These are phyloP conservation scores for Euura lappo DNA, from an alignment of 1,140 invertebrate species.

Conservation along the genomic window DNA sequence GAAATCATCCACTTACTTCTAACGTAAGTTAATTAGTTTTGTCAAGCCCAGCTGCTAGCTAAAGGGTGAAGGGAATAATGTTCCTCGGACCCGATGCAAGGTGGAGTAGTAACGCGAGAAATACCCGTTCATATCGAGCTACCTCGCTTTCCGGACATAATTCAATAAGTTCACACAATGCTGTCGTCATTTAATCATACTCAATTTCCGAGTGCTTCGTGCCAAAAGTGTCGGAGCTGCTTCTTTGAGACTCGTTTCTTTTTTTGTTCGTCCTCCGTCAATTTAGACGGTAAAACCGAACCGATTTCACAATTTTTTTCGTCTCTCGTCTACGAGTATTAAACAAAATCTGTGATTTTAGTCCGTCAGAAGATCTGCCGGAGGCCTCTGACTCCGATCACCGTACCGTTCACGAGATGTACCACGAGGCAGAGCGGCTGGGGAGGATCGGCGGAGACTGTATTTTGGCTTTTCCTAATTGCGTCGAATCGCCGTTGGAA, in stretches of 20 bases:
- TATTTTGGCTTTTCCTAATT: constrained; percentile 46
- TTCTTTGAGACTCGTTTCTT: no score
- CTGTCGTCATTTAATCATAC: no score
- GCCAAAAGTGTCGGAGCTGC: no score
- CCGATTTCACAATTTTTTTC: neutral
- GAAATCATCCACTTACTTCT: constrained; percentile 72
- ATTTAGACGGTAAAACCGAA: neutral
- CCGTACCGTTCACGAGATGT: constrained; percentile 45
- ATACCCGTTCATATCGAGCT: no score
- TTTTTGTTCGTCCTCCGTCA: neutral
- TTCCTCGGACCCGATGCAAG: neutral
- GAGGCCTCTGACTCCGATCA: constrained; percentile 41
- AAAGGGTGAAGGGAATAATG: neutral
- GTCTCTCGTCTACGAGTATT: neutral
- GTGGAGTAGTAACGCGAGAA: neutral
- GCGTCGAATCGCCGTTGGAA: constrained; percentile 50
- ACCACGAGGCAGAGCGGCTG: constrained; percentile 52
- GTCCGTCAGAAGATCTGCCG: constrained; percentile 53
- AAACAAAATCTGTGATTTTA: constrained; percentile 26
- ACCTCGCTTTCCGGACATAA: no score
- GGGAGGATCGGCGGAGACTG: constrained; percentile 52
- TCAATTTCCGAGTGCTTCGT: no score
- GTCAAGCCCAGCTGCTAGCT: neutral
- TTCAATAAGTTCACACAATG: no score
- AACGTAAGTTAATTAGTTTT: constrained; percentile 64